Evolutionary conservation across 64 coral and sea anemone species (phyloP), one percentile per base, ranked within the genome.

Genomic region (Montipora capricornis): DNA sequence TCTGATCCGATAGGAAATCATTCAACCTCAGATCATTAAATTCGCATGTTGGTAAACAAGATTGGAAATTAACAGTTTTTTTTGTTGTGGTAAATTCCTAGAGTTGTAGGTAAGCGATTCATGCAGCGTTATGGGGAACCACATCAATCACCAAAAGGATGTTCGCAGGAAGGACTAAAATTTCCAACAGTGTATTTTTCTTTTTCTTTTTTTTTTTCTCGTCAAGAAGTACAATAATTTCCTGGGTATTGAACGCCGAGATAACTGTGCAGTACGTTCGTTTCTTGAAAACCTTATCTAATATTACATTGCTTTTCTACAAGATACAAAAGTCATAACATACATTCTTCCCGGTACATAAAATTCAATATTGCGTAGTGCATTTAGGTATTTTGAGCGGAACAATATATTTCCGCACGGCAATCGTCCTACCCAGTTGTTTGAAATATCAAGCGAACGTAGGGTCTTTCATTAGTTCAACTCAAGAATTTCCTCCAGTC

Each of bases 81-180:
- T 82, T 69, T 1, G 70, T n/a, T 49, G 47, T 22, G 62, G 7
- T 49, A 70, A 50, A 71, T 85, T 85, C 62, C 45, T 69, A 49
- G 49, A 70, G 44, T 67, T 64, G 6, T n/a, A 84, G 67, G 61
- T 15, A 68, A 81, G 79, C 59, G 81, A 68, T 46, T 24, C 13
- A 3, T 64, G 11, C 14, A 70, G 47, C 11, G 82, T 85, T 12
- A 4, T 57, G 66, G 19, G 46, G 82, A 83, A 83, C 4, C 70
- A 52, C 19, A 15, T 14, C 45, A 85, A 85, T 85, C 70, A 85
- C 15, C 62, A 44, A 85, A 85, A 69, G 14, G 44, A 44, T 85
- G 61, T 70, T 85, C 62, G 66, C 82, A 85, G 82, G 82, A 85
- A 85, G 45, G 62, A 71, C 6, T 70, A 15, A 85, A 19, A 70